phyloP scores from a whole-genome alignment of 2,797 vertebrate genomes.

The Hypotaenidia okinawae region DNA sequence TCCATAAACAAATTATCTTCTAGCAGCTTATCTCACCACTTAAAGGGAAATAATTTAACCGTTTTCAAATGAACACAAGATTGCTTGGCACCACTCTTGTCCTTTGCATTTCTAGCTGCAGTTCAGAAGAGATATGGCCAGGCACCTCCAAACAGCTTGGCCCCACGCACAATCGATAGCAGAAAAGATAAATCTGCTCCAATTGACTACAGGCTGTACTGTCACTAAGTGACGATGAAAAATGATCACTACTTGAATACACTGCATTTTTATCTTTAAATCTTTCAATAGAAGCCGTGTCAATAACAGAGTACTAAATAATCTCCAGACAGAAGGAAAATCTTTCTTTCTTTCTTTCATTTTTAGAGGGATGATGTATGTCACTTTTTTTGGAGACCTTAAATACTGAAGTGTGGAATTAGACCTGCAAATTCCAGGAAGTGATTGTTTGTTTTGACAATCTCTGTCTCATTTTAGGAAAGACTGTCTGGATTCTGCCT shows the following conservation, averaged over 20 bases:
- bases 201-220: conserved; percentile 73
- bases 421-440: conserved; percentile 65
- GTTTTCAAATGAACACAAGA: neutral
- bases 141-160: conserved; percentile 50
- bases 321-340: conserved; percentile 74
- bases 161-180: conserved; percentile 71
- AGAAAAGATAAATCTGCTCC: conserved; percentile 79
- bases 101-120: neutral
- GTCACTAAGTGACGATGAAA: conserved; percentile 80
- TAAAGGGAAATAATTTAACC: neutral
- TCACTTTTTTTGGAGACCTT: conserved; percentile 60
- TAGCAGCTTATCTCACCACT: neutral
- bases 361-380: conserved; percentile 66
- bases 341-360: neutral
- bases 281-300: conserved; percentile 78
- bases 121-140: neutral
- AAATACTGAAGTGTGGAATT: conserved; percentile 66
- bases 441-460: conserved; percentile 35
- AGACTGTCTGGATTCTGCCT: neutral
- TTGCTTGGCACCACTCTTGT: neutral
- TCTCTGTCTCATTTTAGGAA: neutral
- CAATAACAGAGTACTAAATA: conserved; percentile 80
- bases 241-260: conserved; percentile 76
- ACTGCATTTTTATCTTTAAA: conserved; percentile 78
- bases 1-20: neutral